Percentiles rank a stretch among this genome's conserved stretches.
These are phyloP conservation scores for Chrysaora quinquecirrha DNA, from an alignment of 30 jellyfish, hydroid and myxozoan species.

Conservation along the genomic window DNA sequence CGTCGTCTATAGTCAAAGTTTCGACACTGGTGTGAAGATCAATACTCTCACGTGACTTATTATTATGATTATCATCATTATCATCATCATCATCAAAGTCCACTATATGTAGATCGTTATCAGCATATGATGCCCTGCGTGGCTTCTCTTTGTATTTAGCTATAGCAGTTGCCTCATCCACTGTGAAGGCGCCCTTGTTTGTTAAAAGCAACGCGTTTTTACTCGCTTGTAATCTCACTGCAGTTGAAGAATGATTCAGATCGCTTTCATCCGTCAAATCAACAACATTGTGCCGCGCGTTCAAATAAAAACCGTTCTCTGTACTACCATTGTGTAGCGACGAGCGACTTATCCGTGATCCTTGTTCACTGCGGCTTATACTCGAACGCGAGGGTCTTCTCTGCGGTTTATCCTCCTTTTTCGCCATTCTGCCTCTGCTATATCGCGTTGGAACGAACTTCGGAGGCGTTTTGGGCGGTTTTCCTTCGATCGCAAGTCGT, in stretches of 20 bases:
- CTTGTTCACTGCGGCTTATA: not conserved
- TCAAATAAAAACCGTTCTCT: constrained; percentile 35
- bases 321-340: constrained; percentile 4
- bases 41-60: not conserved
- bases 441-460: constrained; percentile 78
- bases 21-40: not conserved
- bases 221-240: constrained; percentile 51
- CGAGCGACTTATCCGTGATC: not conserved
- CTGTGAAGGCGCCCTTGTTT: constrained; percentile 43
- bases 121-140: constrained; percentile 22
- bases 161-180: constrained; percentile 14
- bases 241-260: constrained; percentile 58
- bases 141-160: constrained; percentile 2
- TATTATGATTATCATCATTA: not conserved
- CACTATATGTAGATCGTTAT: constrained; percentile 50
- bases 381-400: not conserved
- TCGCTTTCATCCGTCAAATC: constrained; percentile 53
- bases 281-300: constrained; percentile 18
- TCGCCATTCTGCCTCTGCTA: constrained; percentile 53
- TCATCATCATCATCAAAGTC: constrained; percentile 52
- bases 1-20: not conserved
- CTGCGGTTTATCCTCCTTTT: constrained; percentile 34
- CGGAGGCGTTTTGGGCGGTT: constrained; percentile 93
- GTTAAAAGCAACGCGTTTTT: constrained; percentile 41
- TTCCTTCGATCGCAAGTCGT: constrained; percentile 81